A percentile compares a stretch with the other conserved stretches of the same genome.
phyloP scores from a whole-genome alignment of 2,888 invertebrate genomes.

The Cremastinae sp. region DNA sequence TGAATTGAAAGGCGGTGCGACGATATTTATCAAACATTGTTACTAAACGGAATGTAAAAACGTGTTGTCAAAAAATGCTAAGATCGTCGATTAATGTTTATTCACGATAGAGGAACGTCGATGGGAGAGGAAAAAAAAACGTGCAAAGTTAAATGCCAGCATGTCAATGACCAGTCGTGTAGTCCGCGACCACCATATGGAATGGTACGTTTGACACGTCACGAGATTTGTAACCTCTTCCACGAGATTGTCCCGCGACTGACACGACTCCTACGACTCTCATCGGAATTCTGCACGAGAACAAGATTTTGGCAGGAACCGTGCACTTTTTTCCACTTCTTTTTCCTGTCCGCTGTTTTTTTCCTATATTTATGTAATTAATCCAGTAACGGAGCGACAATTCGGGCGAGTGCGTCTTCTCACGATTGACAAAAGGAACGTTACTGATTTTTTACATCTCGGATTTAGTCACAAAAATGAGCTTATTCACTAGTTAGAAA shows the following conservation, averaged over 20 bases:
- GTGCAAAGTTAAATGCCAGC: slow-evolving; percentile 67
- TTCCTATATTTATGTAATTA: not conserved
- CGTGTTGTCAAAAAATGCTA: too few species aligned
- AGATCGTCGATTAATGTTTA: slow-evolving; percentile 21
- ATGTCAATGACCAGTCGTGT: slow-evolving; percentile 77
- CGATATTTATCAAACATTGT: too few species aligned
- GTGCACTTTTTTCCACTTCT: slow-evolving; percentile 5
- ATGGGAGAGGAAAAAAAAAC: not conserved
- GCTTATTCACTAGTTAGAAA: slow-evolving; percentile 16
- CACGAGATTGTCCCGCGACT: slow-evolving; percentile 52
- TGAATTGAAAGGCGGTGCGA: too few species aligned
- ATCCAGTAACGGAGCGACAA: not conserved
- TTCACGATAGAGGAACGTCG: slow-evolving; percentile 12
- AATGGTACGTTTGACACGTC: slow-evolving; percentile 79
- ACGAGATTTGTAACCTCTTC: slow-evolving; percentile 78
- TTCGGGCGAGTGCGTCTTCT: not conserved
- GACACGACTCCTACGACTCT: slow-evolving; percentile 49
- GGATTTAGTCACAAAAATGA: too few species aligned
- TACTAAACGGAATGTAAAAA: too few species aligned
- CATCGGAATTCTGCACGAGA: not conserved
- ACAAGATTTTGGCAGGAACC: not conserved
- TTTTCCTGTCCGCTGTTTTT: not conserved
- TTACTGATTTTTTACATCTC: not conserved
- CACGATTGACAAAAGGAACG: slow-evolving; percentile 3
- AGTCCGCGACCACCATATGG: slow-evolving; percentile 74